Conservation (phyloP, 2,888 invertebrate genomes). For the Troglohyphantes excavatus region DNA sequence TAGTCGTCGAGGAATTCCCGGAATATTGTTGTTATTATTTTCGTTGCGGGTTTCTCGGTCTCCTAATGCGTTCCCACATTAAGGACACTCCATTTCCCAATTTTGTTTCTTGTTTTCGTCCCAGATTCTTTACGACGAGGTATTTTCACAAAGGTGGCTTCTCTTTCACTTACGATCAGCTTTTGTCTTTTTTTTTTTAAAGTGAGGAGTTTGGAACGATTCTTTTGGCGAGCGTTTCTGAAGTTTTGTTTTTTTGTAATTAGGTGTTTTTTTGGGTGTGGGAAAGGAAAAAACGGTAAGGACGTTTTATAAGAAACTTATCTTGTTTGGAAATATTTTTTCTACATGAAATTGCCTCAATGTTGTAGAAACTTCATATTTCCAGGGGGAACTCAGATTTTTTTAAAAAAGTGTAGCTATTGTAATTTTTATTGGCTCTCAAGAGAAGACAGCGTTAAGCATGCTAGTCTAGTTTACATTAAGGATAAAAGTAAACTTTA, state of each 20-base stretch:
- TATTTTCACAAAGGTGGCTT: conserved; percentile 20
- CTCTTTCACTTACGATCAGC: neutral
- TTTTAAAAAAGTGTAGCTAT: no score
- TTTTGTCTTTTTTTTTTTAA: neutral
- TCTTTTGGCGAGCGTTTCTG: neutral
- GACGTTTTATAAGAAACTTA: neutral
- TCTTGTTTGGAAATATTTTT: no score
- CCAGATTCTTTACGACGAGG: conserved; percentile 42
- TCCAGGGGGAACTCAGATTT: no score
- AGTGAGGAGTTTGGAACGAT: neutral
- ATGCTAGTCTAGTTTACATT: no score
- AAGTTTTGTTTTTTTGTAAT: no score
- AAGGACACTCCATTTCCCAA: conserved; percentile 53
- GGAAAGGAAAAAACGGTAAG: neutral
- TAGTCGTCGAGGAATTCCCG: neutral
- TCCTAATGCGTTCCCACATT: conserved; percentile 59
- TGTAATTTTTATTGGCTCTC: no score
- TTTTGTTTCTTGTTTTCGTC: conserved; percentile 44
- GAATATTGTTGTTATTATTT: conserved; percentile 68
- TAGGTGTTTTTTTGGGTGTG: neutral
- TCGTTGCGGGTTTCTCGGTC: conserved; percentile 37
- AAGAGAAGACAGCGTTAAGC: no score
- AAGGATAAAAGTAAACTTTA: no score
- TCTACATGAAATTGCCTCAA: no score
- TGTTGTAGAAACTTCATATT: no score